phyloP scores from a whole-genome alignment of 2,888 invertebrate species.

The Timema podura region DNA sequence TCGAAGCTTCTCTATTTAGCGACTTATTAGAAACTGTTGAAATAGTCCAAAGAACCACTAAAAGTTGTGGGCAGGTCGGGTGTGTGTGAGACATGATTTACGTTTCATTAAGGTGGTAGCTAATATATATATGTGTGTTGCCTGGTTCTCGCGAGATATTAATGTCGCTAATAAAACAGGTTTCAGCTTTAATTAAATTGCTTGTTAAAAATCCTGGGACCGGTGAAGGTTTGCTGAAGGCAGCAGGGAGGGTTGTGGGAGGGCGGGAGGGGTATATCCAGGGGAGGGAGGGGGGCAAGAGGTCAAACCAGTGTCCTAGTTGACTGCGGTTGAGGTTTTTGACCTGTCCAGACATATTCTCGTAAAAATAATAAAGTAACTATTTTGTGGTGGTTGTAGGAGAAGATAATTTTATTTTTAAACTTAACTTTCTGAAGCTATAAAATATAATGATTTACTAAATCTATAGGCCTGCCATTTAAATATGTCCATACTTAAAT shows the following conservation, averaged over 20 bases:
- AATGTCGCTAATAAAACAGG: constrained; percentile 24
- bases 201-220: constrained; percentile 18
- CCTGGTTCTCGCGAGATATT: constrained; percentile 19
- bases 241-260: constrained; percentile 8
- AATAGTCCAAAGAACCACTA: constrained; percentile 12
- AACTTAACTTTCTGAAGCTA: too few relatives aligned
- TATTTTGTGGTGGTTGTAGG: too few relatives aligned
- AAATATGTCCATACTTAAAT: too few relatives aligned
- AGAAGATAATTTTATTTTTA: too few relatives aligned
- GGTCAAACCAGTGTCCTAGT: not conserved
- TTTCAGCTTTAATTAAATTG: constrained; percentile 24
- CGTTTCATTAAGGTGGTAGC: constrained; percentile 11
- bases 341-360: too few relatives aligned
- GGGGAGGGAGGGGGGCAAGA: constrained; percentile 8
- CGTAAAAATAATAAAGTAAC: too few relatives aligned
- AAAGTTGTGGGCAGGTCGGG: not conserved
- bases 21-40: constrained; percentile 9
- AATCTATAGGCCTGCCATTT: too few relatives aligned
- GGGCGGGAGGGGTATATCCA: not conserved
- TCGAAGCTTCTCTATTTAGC: not conserved
- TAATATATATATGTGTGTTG: constrained; percentile 4
- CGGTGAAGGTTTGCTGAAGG: too few relatives aligned
- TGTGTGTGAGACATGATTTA: constrained; percentile 11
- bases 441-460: too few relatives aligned
- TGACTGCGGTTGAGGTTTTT: too few relatives aligned